Percentiles rank a stretch among this genome's conserved stretches.
Conservation (phyloP, 2,113 vertebrate species). For the Pollimyrus isidori region DNA sequence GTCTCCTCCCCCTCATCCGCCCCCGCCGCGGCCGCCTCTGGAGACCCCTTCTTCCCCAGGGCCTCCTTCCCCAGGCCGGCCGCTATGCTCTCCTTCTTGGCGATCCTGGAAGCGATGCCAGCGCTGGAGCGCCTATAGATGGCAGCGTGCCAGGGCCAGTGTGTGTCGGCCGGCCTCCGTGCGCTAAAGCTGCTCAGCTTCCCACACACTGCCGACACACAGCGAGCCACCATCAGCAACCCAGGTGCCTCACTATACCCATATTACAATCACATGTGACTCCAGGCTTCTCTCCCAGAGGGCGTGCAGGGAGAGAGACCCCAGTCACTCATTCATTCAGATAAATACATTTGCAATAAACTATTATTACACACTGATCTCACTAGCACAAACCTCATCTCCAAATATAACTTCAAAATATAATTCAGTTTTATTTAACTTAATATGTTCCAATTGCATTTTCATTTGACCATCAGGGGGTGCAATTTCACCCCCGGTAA, state of each 20-base stretch:
- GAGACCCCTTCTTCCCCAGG: slow-evolving; percentile 21
- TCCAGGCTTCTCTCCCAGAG: neutral
- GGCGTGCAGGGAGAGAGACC: neutral
- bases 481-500: neutral
- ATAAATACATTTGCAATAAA: neutral
- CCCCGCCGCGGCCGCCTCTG: slow-evolving; percentile 26
- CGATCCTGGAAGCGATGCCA: slow-evolving; percentile 49
- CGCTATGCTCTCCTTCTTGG: slow-evolving; percentile 60
- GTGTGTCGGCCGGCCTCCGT: slow-evolving; percentile 60
- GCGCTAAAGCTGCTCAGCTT: slow-evolving; percentile 73
- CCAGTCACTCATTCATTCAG: neutral
- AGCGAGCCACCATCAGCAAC: neutral
- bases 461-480: neutral
- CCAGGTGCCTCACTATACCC: neutral
- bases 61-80: slow-evolving; percentile 65
- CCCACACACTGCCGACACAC: slow-evolving; percentile 73
- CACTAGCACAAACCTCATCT: neutral
- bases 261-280: neutral
- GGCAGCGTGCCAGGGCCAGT: slow-evolving; percentile 93
- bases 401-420: neutral
- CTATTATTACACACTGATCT: neutral
- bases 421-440: neutral
- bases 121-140: slow-evolving; percentile 70
- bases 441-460: neutral
- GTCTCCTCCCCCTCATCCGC: slow-evolving; percentile 20